phyloP scores from a whole-genome alignment of 2,888 invertebrate genomes.

The Gibbula magus region DNA sequence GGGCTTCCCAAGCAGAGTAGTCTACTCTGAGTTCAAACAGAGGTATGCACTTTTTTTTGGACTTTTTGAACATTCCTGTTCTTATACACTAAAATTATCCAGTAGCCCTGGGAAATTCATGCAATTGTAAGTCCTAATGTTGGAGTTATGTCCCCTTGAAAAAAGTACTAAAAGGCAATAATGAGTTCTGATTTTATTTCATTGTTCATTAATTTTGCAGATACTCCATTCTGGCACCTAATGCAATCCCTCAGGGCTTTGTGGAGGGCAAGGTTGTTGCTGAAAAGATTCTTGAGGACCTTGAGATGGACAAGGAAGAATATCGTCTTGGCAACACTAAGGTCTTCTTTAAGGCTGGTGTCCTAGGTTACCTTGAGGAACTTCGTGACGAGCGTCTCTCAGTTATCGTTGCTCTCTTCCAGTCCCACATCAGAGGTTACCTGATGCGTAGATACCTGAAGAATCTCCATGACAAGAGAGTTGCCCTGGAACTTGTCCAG shows the following conservation, averaged over 20 bases:
- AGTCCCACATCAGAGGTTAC: constrained; percentile 94
- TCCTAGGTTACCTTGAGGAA: constrained; percentile 99
- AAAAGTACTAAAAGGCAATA: too few species aligned
- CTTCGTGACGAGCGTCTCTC: constrained; percentile 98
- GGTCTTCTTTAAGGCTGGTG: constrained; percentile 99
- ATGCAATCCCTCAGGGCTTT: constrained; percentile 79
- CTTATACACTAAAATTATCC: background rate
- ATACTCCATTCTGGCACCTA: constrained; percentile 99
- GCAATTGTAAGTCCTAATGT: too few species aligned
- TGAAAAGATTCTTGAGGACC: constrained; percentile 76
- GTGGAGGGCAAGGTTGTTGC: constrained; percentile 82
- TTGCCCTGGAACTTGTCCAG: constrained; percentile 98
- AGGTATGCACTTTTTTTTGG: constrained; percentile 83
- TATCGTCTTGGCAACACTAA: constrained; percentile 99
- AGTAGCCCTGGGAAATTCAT: too few species aligned
- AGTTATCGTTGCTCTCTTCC: constrained; percentile 95
- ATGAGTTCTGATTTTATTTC: too few species aligned
- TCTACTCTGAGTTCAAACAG: constrained; percentile 99
- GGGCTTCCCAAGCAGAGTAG: constrained; percentile 99
- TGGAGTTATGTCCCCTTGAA: too few species aligned
- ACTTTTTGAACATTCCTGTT: background rate
- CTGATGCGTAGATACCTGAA: constrained; percentile 86
- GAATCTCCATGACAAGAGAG: constrained; percentile 95
- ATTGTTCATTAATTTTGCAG: constrained; percentile 50
- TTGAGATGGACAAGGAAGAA: constrained; percentile 91